Conservation (phyloP, 1,140 invertebrate genomes). For the Drosophila biarmipes region DNA sequence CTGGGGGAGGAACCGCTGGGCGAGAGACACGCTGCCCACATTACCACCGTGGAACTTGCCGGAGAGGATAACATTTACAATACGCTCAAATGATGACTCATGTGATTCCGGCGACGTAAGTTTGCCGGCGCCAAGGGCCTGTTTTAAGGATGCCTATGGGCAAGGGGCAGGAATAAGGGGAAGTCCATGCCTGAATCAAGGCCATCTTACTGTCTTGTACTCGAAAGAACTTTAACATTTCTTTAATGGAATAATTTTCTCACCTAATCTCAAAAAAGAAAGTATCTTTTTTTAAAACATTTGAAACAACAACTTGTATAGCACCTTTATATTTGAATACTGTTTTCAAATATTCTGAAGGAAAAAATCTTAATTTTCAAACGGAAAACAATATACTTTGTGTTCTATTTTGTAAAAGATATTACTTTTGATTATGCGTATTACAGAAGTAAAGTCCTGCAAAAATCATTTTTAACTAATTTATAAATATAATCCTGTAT, state of each 20-base stretch:
- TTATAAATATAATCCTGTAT: background rate
- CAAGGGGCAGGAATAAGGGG: conserved; percentile 19
- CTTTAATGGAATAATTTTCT: background rate
- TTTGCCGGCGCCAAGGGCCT: conserved; percentile 73
- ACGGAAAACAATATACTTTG: too few species aligned
- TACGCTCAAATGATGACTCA: conserved; percentile 84
- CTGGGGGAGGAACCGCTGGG: conserved; percentile 74
- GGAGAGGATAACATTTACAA: conserved; percentile 83
- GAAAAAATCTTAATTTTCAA: too few species aligned
- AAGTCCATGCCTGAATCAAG: conserved; percentile 24
- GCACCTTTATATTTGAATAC: too few species aligned
- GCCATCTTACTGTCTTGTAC: conserved; percentile 4
- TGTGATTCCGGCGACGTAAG: conserved; percentile 81
- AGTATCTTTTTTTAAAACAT: too few species aligned
- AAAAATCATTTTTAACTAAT: background rate
- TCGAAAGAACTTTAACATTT: conserved; percentile 17
- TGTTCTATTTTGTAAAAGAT: background rate
- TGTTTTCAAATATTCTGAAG: too few species aligned
- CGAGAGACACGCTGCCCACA: conserved; percentile 58
- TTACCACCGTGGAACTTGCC: conserved; percentile 75
- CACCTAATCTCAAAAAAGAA: background rate
- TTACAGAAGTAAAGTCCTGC: background rate
- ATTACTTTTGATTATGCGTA: background rate
- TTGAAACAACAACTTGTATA: too few species aligned
- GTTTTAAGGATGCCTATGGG: conserved; percentile 46